A percentile compares a stretch with the other conserved stretches of the same genome.
phyloP scores from a whole-genome alignment of 2,888 invertebrate genomes.

The Agrilus mali region DNA sequence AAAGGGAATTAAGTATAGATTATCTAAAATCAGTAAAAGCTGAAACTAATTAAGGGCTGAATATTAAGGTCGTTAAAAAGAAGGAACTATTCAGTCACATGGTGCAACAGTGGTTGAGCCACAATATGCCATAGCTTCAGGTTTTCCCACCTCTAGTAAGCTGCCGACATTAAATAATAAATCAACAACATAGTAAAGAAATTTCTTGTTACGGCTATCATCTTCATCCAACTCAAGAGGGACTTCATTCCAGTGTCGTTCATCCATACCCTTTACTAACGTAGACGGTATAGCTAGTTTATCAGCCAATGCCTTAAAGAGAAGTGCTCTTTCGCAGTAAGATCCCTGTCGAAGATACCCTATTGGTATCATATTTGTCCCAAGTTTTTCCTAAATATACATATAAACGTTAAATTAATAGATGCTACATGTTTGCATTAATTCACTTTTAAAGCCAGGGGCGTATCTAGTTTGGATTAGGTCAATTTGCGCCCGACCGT shows the following conservation, averaged over 20 bases:
- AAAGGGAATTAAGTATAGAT: too few species aligned
- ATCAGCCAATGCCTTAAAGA: slow-evolving; percentile 43
- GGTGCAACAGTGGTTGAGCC: neutral
- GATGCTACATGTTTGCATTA: too few species aligned
- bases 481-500: too few species aligned
- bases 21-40: too few species aligned
- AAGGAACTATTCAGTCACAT: too few species aligned
- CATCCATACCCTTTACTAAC: slow-evolving; percentile 32
- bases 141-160: slow-evolving; percentile 30
- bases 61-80: too few species aligned
- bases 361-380: slow-evolving; percentile 37
- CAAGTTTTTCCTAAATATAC: slow-evolving; percentile 16
- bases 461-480: too few species aligned
- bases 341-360: slow-evolving; percentile 37
- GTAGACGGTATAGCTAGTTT: slow-evolving; percentile 35
- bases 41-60: too few species aligned
- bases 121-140: slow-evolving; percentile 29
- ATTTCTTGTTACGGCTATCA: slow-evolving; percentile 5
- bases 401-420: slow-evolving; percentile 1
- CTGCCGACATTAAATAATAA: slow-evolving; percentile 33
- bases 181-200: slow-evolving; percentile 35
- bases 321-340: slow-evolving; percentile 38
- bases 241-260: slow-evolving; percentile 32
- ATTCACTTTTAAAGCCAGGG: too few species aligned
- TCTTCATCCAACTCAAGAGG: slow-evolving; percentile 13